Evolutionary conservation across 2,888 invertebrate genomes (phyloP), one percentile per base, ranked within the genome.

Genomic region (Aquatica leii): DNA sequence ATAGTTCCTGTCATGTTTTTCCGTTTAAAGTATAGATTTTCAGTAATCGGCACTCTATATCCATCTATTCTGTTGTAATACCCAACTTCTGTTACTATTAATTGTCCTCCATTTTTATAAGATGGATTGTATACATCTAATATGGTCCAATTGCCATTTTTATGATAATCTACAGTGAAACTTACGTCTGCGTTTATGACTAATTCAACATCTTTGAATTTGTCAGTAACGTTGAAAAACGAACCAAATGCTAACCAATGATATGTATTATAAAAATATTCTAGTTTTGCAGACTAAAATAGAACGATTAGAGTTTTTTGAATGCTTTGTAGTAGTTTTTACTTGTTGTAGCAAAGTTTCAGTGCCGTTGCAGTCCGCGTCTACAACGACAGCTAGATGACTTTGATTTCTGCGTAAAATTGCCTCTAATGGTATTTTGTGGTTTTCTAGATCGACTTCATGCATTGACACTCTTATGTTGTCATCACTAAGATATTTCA

Each of bases 51-150:
- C 56, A 69, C 68, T 11, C 51, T 31, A 61, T 75, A 78, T n/a
- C 77, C 51, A 73, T 51, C 34, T 12, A 61, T 59, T 41, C 65
- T 62, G 73, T 82, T 66, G 35, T 76, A 78, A 82, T 84, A 87
- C 68, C 88, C 88, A 57, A 86, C 75, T 68, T 82, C 69, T 37
- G 77, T 79, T 2, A 85, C 73, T 70, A 82, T 81, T 57, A 86
- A 78, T 62, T 74, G 76, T 1, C 88, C 88, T 24, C 85, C 83
- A 63, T 82, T 84, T 58, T 81, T 81, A 63, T 79, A 82, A 0
- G 88, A 87, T 1, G 86, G 87, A 72, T 85, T 87, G 77, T 83
- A 86, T 3, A 82, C 75, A 73, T 86, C 86, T 66, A 82, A 81
- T 21, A 86, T 76, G 11, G 73, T 62, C 66, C 75, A 81, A 12